Conservation (phyloP, 2,797 vertebrate species). For the Anas georgica region DNA sequence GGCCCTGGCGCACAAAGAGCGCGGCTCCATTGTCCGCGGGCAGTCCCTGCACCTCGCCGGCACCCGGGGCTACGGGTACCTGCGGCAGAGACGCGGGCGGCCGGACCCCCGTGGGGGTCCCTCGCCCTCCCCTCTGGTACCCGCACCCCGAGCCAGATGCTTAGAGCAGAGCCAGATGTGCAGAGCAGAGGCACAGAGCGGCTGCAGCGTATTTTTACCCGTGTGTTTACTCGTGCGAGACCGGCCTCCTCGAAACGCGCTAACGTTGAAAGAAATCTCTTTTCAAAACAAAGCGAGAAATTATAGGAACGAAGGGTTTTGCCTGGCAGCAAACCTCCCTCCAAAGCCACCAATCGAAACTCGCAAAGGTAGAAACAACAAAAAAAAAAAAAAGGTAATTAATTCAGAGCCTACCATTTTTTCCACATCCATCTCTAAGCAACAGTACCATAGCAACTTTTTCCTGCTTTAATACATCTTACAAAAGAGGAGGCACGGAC, state of each 20-base stretch:
- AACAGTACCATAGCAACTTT: conserved; percentile 87
- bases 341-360: background rate
- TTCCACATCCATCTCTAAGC: conserved; percentile 75
- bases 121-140: background rate
- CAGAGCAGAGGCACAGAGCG: too few relatives aligned
- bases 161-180: background rate
- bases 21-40: conserved; percentile 71
- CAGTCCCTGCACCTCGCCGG: background rate
- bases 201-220: background rate
- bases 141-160: background rate
- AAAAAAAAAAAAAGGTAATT: background rate
- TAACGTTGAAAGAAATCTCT: background rate
- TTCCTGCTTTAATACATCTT: conserved; percentile 53
- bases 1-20: conserved; percentile 74
- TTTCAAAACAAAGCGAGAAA: background rate
- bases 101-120: too few relatives aligned
- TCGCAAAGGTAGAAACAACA: background rate
- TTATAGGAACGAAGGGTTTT: accelerated
- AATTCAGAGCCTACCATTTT: conserved; percentile 57
- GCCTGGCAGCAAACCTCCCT: background rate
- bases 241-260: background rate
- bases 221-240: background rate
- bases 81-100: too few relatives aligned
- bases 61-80: too few relatives aligned
- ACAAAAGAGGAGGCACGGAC: background rate